Percentiles rank a stretch among this genome's conserved stretches.
These are phyloP conservation scores for Bufotes viridis DNA, from an alignment of 2,797 vertebrate genomes.

Conservation along the genomic window DNA sequence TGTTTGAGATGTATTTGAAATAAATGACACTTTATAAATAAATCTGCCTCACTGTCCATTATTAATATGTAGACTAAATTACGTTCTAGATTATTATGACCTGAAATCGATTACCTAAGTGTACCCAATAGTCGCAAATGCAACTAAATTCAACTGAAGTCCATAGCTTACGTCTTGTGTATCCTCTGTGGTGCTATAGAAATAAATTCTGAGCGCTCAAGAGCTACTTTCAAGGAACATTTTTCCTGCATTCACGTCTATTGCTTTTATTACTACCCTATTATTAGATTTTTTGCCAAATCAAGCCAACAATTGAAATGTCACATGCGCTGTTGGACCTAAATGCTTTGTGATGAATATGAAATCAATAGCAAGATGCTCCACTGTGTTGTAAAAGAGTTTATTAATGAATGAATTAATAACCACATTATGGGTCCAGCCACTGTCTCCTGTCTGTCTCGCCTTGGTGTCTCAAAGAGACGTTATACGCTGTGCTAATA, in stretches of 20 bases:
- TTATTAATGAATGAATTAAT: slow-evolving; percentile 54
- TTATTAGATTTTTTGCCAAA: slow-evolving; percentile 33
- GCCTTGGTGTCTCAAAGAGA: slow-evolving; percentile 40
- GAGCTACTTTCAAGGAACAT: slow-evolving; percentile 12
- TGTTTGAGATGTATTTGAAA: too few relatives aligned
- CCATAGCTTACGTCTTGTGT: neutral
- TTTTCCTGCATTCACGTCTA: neutral
- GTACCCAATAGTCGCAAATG: neutral
- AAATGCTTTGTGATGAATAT: slow-evolving; percentile 31
- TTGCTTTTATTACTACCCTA: slow-evolving; percentile 12
- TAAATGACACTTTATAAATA: too few relatives aligned
- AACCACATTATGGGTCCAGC: slow-evolving; percentile 45
- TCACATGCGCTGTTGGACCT: slow-evolving; percentile 30
- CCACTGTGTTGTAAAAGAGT: slow-evolving; percentile 27
- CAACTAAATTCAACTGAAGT: neutral
- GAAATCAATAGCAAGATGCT: slow-evolving; percentile 45
- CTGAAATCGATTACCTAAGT: neutral
- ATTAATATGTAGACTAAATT: too few relatives aligned
- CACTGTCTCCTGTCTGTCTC: slow-evolving; percentile 48
- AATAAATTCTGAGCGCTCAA: neutral
- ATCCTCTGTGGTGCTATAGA: neutral
- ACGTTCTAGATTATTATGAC: neutral
- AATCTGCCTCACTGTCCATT: too few relatives aligned
- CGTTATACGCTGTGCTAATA: slow-evolving; percentile 30
- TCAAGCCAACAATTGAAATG: slow-evolving; percentile 31